A percentile compares a stretch with the other conserved stretches of the same genome.
These are phyloP conservation scores for Hyperopisus bebe DNA, from an alignment of 2,113 vertebrate species.

Conservation along the genomic window DNA sequence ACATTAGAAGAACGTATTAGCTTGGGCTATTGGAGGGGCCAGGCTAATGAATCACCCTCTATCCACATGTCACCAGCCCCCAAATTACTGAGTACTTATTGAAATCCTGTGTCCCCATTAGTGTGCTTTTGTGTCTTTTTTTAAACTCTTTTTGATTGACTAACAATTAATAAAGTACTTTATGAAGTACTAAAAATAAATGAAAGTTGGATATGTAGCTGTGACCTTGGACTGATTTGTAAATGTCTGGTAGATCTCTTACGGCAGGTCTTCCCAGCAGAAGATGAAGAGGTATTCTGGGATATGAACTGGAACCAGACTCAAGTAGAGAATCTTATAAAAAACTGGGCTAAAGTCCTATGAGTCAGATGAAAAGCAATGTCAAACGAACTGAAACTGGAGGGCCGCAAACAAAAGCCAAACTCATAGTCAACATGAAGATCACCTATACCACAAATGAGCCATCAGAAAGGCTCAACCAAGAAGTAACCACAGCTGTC, in stretches of 20 bases:
- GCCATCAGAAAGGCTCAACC: background rate
- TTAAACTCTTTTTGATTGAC: background rate
- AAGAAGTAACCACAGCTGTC: background rate
- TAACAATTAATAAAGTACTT: background rate
- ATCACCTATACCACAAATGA: background rate
- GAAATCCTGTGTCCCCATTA: background rate
- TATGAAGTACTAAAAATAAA: background rate
- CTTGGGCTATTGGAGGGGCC: conserved; percentile 28
- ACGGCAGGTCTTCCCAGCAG: background rate
- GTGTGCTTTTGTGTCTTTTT: background rate
- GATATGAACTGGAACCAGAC: background rate
- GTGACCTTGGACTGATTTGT: background rate
- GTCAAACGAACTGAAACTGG: background rate
- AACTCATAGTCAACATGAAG: background rate
- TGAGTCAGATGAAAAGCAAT: background rate
- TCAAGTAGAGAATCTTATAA: background rate
- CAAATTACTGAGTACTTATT: background rate
- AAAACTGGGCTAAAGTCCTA: background rate
- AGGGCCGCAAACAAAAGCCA: background rate
- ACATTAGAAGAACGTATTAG: conserved; percentile 28
- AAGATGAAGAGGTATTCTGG: background rate
- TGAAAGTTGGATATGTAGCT: background rate
- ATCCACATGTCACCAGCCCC: background rate
- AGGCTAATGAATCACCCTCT: conserved; percentile 20
- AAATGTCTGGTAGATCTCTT: background rate